Base-by-base conservation (phyloP, 2,888 invertebrate species). In the Tachina lurida region DNA sequence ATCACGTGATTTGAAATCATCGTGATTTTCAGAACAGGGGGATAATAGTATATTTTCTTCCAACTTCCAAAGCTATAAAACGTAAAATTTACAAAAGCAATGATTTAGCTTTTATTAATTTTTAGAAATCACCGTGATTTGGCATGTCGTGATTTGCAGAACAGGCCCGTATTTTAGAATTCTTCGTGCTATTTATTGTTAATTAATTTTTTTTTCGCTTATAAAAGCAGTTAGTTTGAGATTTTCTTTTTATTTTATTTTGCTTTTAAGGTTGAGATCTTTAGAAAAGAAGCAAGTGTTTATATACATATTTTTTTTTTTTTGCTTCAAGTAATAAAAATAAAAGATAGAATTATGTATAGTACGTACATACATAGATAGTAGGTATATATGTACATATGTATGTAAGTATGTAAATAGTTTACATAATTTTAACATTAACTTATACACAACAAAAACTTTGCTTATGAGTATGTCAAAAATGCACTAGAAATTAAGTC, bases 251-350 rank as follows among this genome's bases (percentile, higher is more conserved):
- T 67, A 52, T 60, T 70, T 68, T n/a, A 22, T n/a, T 47, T 62
- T 71, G 52, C 41, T 45, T 78, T 74, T 49, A n/a, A 63, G 41
- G 22, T 73, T 70, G 17, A 45, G 65, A 19, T 70, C 70, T 82
- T 47, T 63, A 76, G 70, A 82, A 70, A 68, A 17, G 43, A 4
- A 56, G 65, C 60, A 79, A 73, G 74, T 74, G 78, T 78, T 68
- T 76, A 70, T 70, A 82, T 58, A 74, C n/a, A n/a, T n/a, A n/a
- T n/a, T 85, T 65, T 77, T 52, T 31, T 68, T 68, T 78, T 76
- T 62, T 74, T 81, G 62, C 76, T 62, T 62, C 22, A 70, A 76
- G 65, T 74, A 65, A 65, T 39, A 63, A 13, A 41, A 52, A 74
- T 75, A 41, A 77, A 39, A 39, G 39, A 56, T 54, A 47, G 49